These are phyloP conservation scores for Syndactyla subalaris DNA, from an alignment of 2,797 vertebrate genomes.

Conservation along the genomic window DNA sequence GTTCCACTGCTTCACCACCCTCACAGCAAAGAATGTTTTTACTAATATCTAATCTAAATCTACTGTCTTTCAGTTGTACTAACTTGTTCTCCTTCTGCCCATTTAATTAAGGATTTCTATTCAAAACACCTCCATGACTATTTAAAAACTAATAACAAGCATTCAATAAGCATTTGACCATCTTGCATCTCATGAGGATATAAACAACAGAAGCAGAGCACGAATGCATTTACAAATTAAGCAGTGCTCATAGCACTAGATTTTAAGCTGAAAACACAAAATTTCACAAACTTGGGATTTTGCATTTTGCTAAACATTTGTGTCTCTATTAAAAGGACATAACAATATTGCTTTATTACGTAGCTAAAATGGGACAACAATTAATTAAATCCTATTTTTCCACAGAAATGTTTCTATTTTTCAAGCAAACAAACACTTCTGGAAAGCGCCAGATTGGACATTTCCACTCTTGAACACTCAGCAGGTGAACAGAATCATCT, in stretches of 20 bases:
- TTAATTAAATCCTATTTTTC: background rate
- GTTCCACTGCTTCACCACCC: background rate
- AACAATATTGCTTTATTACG: background rate
- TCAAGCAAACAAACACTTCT: slow-evolving; percentile 7
- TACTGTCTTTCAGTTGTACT: background rate
- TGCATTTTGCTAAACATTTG: background rate
- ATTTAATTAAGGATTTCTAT: background rate
- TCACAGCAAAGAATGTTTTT: background rate
- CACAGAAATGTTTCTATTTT: background rate
- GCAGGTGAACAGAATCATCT: slow-evolving; percentile 51
- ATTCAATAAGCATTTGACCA: background rate
- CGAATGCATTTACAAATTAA: background rate
- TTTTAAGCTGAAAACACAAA: background rate
- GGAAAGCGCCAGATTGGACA: slow-evolving; percentile 17
- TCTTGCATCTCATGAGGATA: background rate
- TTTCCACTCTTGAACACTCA: slow-evolving; percentile 10
- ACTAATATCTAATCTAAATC: background rate
- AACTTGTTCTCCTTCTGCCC: background rate
- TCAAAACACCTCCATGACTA: background rate
- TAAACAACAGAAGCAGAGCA: background rate
- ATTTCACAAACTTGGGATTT: background rate
- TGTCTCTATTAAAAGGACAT: background rate
- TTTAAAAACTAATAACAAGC: background rate
- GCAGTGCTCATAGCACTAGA: background rate
- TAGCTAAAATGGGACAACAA: background rate